These are phyloP conservation scores for Heterodera filipjevi DNA, from an alignment of 2,888 invertebrate genomes.

Conservation along the genomic window DNA sequence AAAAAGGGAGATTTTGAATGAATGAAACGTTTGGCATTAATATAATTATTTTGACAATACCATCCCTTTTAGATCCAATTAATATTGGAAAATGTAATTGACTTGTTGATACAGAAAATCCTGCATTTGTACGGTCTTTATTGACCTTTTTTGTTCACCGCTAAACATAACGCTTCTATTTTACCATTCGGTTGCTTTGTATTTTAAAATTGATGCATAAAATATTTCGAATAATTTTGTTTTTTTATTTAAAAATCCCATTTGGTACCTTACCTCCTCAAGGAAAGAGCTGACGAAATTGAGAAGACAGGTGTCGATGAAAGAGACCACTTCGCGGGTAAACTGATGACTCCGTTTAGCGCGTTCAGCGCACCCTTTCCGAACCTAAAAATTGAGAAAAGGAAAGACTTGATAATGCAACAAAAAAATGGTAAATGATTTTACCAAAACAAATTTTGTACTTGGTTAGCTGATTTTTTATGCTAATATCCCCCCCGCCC, in stretches of 20 bases:
- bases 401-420: neutral
- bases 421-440: neutral
- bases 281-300: constrained; percentile 52
- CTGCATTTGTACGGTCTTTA: constrained; percentile 3
- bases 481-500: too few species aligned
- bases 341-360: neutral
- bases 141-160: too few species aligned
- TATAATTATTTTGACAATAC: neutral
- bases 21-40: too few species aligned
- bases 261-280: constrained; percentile 48
- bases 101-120: constrained; percentile 19
- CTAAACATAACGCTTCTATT: too few species aligned
- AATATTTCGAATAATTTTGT: too few species aligned
- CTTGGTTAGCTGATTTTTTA: too few species aligned
- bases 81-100: constrained; percentile 25
- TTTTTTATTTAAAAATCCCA: too few species aligned
- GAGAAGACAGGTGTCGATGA: constrained; percentile 57
- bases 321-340: constrained; percentile 36
- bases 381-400: constrained; percentile 4
- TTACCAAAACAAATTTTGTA: too few species aligned
- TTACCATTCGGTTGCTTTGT: too few species aligned
- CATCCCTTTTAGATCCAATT: constrained; percentile 12
- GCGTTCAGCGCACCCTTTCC: constrained; percentile 1
- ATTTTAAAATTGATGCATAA: too few species aligned
- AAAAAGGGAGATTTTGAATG: too few species aligned